Evolutionary conservation across 2,113 vertebrate genomes (phyloP).

Genomic region (Bufo gargarizans): DNA sequence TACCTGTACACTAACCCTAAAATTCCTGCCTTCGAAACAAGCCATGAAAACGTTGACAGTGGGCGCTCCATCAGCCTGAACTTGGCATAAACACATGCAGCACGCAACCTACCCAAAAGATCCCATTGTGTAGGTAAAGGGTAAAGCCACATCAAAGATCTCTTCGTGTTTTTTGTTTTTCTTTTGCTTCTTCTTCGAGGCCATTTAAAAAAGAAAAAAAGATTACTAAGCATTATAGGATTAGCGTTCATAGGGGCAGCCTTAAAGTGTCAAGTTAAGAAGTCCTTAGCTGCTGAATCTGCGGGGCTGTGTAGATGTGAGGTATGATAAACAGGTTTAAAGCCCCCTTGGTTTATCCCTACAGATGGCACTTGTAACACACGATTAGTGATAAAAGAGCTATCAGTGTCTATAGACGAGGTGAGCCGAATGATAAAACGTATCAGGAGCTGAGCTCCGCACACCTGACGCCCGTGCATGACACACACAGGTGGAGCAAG

Average conservation of each 20-base stretch:
- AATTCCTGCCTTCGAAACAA: not conserved
- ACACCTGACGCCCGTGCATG: conserved; percentile 39
- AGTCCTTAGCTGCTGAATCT: conserved; percentile 41
- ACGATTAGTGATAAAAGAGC: conserved; percentile 54
- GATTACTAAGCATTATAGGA: conserved; percentile 62
- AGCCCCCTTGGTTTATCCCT: conserved; percentile 49
- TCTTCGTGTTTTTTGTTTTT: conserved; percentile 32
- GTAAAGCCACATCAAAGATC: conserved; percentile 76
- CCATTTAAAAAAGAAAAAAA: conserved; percentile 67
- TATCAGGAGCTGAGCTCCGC: not conserved
- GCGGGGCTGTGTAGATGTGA: conserved; percentile 12
- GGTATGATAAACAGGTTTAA: conserved; percentile 50
- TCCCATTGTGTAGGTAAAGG: conserved; percentile 58
- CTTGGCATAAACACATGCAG: not conserved
- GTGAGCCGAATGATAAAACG: conserved; percentile 33
- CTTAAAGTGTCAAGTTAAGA: conserved; percentile 57
- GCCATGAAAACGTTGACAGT: not conserved
- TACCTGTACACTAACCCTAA: too few species aligned
- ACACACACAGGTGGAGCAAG: conserved; percentile 59
- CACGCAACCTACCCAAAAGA: not conserved
- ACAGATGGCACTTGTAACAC: conserved; percentile 9
- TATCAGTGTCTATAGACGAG: conserved; percentile 34
- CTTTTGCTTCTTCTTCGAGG: conserved; percentile 64
- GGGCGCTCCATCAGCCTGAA: not conserved
- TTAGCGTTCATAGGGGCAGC: conserved; percentile 62